phyloP scores from a whole-genome alignment of 2,888 invertebrate genomes.

The Saturnia japonica region DNA sequence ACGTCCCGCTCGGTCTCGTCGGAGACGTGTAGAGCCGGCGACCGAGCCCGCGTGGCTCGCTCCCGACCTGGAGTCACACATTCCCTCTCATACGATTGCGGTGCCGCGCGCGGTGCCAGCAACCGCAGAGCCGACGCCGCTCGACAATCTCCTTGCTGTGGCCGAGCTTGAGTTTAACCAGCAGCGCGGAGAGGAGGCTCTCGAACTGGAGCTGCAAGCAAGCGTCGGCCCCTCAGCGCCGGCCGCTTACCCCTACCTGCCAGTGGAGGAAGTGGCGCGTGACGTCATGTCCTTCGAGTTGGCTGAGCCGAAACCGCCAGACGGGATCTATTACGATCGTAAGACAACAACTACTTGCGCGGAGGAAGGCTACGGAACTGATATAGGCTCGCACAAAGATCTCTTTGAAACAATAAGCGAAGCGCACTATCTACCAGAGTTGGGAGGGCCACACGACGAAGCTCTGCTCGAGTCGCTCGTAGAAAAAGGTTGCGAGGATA shows the following conservation, averaged over 20 bases:
- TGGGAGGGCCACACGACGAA: conserved; percentile 75
- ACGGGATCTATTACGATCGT: conserved; percentile 65
- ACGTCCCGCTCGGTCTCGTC: conserved; percentile 39
- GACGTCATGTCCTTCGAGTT: conserved; percentile 74
- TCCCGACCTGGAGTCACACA: conserved; percentile 83
- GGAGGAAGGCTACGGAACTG: conserved; percentile 57
- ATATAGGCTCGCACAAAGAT: conserved; percentile 69
- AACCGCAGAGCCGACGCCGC: conserved; percentile 75
- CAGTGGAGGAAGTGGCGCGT: conserved; percentile 62
- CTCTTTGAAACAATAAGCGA: conserved; percentile 77
- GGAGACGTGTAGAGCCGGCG: conserved; percentile 41
- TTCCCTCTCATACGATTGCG: conserved; percentile 84
- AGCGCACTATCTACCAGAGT: conserved; percentile 73
- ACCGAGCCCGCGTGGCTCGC: conserved; percentile 56
- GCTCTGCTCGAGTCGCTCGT: conserved; percentile 83
- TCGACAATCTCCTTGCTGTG: conserved; percentile 84
- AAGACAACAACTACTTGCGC: conserved; percentile 53
- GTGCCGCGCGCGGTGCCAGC: conserved; percentile 63
- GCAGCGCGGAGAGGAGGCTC: conserved; percentile 69
- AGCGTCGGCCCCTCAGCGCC: conserved; percentile 34
- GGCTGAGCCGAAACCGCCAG: conserved; percentile 58
- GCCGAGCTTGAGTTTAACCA: conserved; percentile 85
- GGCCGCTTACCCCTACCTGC: conserved; percentile 58
- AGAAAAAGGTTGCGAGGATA: conserved; percentile 84
- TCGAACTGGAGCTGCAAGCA: conserved; percentile 52